Conservation (phyloP, 2,797 vertebrate species). For the Sebastes steindachneri region DNA sequence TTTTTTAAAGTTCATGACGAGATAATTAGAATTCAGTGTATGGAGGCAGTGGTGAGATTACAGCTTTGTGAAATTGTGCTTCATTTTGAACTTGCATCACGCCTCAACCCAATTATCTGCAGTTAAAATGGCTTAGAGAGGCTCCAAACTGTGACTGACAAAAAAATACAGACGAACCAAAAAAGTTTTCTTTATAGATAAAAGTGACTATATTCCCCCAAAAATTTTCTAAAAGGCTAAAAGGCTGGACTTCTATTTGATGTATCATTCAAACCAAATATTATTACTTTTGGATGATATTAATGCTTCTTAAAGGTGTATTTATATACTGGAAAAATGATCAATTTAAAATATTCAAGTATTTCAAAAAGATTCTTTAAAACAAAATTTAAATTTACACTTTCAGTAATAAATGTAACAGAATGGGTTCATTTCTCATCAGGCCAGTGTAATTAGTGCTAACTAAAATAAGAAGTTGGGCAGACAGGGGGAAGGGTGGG, state of each 20-base stretch:
- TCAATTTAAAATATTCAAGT: not conserved
- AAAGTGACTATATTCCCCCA: conserved; percentile 25
- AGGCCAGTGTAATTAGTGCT: conserved; percentile 69
- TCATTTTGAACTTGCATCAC: conserved; percentile 77
- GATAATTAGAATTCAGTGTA: conserved; percentile 83
- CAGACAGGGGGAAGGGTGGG: conserved; percentile 31
- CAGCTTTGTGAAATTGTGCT: conserved; percentile 70
- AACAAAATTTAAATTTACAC: not conserved
- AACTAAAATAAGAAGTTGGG: conserved; percentile 70
- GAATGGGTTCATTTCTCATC: conserved; percentile 49
- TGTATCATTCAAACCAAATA: conserved; percentile 21
- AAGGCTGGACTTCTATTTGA: conserved; percentile 11
- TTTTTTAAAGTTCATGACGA: conserved; percentile 74
- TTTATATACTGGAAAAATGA: not conserved
- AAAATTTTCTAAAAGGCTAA: conserved; percentile 8
- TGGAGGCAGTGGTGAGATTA: conserved; percentile 75
- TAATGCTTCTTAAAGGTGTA: not conserved
- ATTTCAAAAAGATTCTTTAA: not conserved
- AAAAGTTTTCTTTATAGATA: conserved; percentile 48
- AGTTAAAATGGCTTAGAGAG: conserved; percentile 74
- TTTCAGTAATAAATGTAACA: conserved; percentile 15
- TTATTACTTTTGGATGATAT: not conserved
- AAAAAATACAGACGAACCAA: conserved; percentile 45
- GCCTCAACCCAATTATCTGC: conserved; percentile 78
- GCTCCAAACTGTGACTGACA: conserved; percentile 58